Evolutionary conservation across 1,140 invertebrate species (phyloP), one percentile per base, ranked within the genome.

Genomic region (Drosophila navojoa): DNA sequence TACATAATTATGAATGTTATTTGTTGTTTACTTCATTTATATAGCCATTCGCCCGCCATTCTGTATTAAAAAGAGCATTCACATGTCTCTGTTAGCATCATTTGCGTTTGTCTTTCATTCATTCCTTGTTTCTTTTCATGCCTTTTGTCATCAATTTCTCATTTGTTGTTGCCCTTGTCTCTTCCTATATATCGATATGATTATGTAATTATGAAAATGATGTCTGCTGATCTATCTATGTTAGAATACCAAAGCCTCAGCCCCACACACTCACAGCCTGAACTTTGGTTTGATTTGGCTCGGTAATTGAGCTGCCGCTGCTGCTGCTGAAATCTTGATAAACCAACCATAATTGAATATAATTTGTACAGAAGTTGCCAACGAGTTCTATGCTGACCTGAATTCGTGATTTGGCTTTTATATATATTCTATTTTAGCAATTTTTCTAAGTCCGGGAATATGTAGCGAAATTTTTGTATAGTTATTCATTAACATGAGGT

Each of bases 341-440:
- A 82, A 75, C 75, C 71, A n/a, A 7, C 64, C 54, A 76, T 79
- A 87, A 87, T 87, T 87, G 79, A 87, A 89, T 87, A 82, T 87
- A 87, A 87, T 87, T 87, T 73, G 79, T 72, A 70, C 59, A 74
- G 66, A 74, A 74, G 63, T 74, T 70, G 61, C 49, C 58, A 70
- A 52, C 53, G 53, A 45, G 42, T 74, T 70, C 67, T 74, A 71
- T 38, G 59, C 47, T 75, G 72, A 75, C 72, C 72, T 73, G 57
- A 73, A 73, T 73, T 69, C 71, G 71, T 73, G 71, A 72, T 68
- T 72, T 52, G 44, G 50, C 47, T 38, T 69, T 69, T 38, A 5
- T 29, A 0, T 29, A 5, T 29, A 5, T 29, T 29, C n/a, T 44
- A 70, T 62, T 22, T 62, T 62, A 47, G 42, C 67, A 64, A 71